These are phyloP conservation scores for Willowsia nigromaculata DNA, from an alignment of 2,888 invertebrate genomes.

Conservation along the genomic window DNA sequence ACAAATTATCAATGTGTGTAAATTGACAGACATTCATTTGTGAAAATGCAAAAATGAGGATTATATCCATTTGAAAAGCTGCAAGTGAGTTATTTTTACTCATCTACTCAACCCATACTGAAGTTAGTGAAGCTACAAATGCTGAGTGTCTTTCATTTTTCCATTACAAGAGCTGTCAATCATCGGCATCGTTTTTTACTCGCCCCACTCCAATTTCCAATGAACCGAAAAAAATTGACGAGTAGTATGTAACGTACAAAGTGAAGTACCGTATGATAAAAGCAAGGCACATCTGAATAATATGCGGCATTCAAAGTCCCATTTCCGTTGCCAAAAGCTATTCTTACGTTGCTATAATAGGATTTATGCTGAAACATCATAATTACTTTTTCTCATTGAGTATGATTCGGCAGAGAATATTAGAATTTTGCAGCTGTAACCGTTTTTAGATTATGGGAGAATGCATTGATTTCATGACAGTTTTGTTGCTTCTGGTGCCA, in stretches of 20 bases:
- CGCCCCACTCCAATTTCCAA: neutral
- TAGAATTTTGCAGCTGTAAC: neutral
- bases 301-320: neutral
- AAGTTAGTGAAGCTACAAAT: too few species aligned
- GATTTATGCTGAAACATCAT: neutral
- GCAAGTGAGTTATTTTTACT: too few species aligned
- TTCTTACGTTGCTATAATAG: neutral
- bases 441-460: neutral
- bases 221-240: neutral
- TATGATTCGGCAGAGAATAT: too few species aligned
- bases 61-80: too few species aligned
- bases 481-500: slow-evolving; percentile 30
- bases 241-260: neutral
- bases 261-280: neutral
- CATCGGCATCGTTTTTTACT: slow-evolving; percentile 4
- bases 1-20: too few species aligned
- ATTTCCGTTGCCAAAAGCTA: neutral
- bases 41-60: too few species aligned
- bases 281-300: neutral
- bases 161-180: slow-evolving; percentile 47
- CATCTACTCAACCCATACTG: too few species aligned
- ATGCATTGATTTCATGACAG: slow-evolving; percentile 24
- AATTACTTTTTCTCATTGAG: neutral
- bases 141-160: neutral
- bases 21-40: too few species aligned